Evolutionary conservation across 2,888 invertebrate species (phyloP), one percentile per base, ranked within the genome.

Genomic region (Himalopsyche anomala): DNA sequence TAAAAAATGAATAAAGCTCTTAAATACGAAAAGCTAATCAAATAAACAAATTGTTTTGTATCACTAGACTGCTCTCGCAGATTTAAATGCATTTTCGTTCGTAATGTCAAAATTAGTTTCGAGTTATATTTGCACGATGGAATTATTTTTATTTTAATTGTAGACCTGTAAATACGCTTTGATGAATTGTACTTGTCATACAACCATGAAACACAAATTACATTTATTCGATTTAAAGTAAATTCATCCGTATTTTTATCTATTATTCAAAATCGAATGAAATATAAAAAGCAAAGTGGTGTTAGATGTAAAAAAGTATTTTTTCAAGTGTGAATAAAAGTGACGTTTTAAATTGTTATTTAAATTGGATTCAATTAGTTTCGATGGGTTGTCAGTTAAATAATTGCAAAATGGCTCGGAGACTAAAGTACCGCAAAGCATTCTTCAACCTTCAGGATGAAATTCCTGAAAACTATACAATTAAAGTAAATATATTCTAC

Each of bases 391-490:
- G 15, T 51, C 4, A 15, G 15, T 51, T 19, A 28, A 19, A 19
- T 12, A 19, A 74, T 19, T 36, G 4, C 0, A 38, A 38, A 40
- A 80, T 80, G 80, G 80, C 80, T 17, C 38, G 80, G 38, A 19
- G 80, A 80, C 42, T 80, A 8, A 80, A 80, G 36, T 80, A 40
- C n/a, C 19, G 80, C 4, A 38, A 80, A 80, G 80, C 38, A 36
- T 40, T 80, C 40, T 42, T 80, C n/a, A 38, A 42, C n/a, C 19
- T 40, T 4, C 42, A 40, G 2, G 42, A 80, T 8, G 80, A 80
- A n/a, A 80, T 80, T n/a, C 40, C 38, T 4, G 80, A 80, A 80
- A 42, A 80, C 80, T 38, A n/a, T 11, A 80, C 40, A 80, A 3
- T 40, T 38, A 42, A 80, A 80, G 38, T 40, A 11, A 40, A 80